Percentiles rank a stretch among this genome's conserved stretches.
phyloP scores from a whole-genome alignment of 2,797 vertebrate genomes.

The Lagocephalus sceleratus region DNA sequence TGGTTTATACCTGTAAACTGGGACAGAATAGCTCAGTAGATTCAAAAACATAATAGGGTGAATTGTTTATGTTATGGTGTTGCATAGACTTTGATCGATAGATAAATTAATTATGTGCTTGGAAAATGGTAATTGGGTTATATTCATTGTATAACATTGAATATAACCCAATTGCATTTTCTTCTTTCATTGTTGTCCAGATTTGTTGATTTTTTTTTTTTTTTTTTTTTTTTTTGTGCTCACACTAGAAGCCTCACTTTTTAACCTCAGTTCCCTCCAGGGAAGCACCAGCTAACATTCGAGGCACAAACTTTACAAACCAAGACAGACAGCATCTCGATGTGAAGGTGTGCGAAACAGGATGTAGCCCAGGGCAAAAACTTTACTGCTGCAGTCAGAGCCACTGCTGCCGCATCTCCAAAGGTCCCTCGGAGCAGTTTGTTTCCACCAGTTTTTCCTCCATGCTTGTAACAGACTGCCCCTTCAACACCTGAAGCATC shows the following conservation, averaged over 20 bases:
- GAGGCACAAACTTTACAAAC: slow-evolving; percentile 50
- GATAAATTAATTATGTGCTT: too few relatives aligned
- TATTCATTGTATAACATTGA: too few relatives aligned
- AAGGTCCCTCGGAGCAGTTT: slow-evolving; percentile 35
- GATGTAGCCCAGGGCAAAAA: slow-evolving; percentile 19
- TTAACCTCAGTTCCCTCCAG: background rate
- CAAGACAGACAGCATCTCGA: slow-evolving; percentile 2
- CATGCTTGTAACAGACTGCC: background rate
- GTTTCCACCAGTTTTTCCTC: slow-evolving; percentile 6
- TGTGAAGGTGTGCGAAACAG: slow-evolving; percentile 35
- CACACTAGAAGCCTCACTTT: background rate
- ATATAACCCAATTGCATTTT: background rate
- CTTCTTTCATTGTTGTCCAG: background rate
- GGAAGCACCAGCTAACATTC: slow-evolving; percentile 21
- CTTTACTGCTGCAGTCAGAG: slow-evolving; percentile 29
- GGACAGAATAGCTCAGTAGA: too few relatives aligned
- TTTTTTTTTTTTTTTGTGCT: background rate
- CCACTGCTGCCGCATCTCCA: slow-evolving; percentile 27
- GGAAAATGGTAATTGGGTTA: too few relatives aligned
- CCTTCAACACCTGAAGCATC: too few relatives aligned
- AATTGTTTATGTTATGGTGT: too few relatives aligned
- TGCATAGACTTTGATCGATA: too few relatives aligned
- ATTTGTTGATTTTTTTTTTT: too few relatives aligned
- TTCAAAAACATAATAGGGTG: too few relatives aligned
- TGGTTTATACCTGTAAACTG: too few relatives aligned